Conservation (phyloP, 2,113 vertebrate genomes). For the Ovis canadensis region DNA sequence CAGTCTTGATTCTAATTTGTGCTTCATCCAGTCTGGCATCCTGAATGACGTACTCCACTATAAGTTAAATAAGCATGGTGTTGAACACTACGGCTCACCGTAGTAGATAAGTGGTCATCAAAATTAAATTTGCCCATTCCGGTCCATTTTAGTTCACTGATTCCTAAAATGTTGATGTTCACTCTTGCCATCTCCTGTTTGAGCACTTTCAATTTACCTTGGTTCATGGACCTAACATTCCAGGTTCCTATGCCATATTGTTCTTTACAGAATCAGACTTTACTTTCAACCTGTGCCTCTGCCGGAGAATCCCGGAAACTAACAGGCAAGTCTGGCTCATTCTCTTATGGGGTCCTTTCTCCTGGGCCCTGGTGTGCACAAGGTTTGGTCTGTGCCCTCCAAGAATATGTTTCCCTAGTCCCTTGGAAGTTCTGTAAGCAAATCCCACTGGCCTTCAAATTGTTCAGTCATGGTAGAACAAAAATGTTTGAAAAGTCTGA, state of each 20-base stretch:
- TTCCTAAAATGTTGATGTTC: not conserved
- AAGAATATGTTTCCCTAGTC: not conserved
- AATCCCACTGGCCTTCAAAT: not conserved
- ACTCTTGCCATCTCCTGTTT: not conserved
- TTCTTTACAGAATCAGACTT: not conserved
- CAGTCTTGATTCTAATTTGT: not conserved
- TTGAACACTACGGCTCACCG: fast-evolving
- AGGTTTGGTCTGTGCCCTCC: not conserved
- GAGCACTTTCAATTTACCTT: not conserved
- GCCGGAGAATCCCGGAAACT: not conserved
- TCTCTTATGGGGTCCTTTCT: not conserved
- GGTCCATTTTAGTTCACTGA: not conserved
- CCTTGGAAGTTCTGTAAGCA: not conserved
- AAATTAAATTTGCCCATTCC: not conserved
- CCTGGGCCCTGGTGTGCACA: not conserved
- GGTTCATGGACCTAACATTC: not conserved
- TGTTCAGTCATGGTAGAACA: not conserved
- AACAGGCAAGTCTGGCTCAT: not conserved
- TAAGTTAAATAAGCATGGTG: not conserved
- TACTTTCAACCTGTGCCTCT: not conserved
- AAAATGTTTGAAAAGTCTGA: not conserved
- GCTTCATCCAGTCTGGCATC: not conserved
- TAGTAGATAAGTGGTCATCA: not conserved
- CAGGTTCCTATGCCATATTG: not conserved
- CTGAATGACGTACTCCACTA: not conserved